Percentiles rank a stretch among this genome's conserved stretches.
Conservation (phyloP, 2,888 invertebrate species). For the Pilophorus perplexus region DNA sequence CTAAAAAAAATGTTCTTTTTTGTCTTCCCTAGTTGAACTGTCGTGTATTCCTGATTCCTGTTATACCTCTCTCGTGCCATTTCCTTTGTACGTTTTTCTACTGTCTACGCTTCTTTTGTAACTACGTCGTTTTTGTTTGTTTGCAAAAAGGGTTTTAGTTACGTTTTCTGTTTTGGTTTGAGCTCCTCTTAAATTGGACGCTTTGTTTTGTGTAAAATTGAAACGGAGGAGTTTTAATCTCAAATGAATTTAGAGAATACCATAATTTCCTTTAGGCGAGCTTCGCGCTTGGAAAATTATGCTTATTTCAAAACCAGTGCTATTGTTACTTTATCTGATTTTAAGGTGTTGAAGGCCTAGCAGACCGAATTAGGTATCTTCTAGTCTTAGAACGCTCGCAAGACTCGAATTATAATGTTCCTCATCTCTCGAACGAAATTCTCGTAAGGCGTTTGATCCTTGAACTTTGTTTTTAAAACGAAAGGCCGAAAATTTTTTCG, state of each 20-base stretch:
- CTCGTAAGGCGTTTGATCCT: too few species aligned
- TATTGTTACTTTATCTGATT: too few species aligned
- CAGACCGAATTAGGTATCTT: constrained; percentile 8
- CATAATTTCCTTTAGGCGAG: too few species aligned
- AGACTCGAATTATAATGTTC: constrained; percentile 15
- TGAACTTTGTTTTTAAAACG: too few species aligned
- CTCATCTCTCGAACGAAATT: too few species aligned
- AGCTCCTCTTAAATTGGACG: constrained; percentile 16
- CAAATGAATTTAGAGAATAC: too few species aligned
- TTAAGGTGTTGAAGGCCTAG: too few species aligned
- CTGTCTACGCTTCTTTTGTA: constrained; percentile 4
- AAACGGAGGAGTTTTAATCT: constrained; percentile 17
- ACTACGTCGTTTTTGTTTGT: constrained; percentile 35
- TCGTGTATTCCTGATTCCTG: too few species aligned
- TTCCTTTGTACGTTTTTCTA: constrained; percentile 1
- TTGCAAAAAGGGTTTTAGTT: constrained; percentile 38
- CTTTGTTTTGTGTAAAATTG: background rate
- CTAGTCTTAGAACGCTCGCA: constrained; percentile 17
- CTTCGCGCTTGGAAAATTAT: too few species aligned
- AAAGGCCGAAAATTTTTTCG: background rate
- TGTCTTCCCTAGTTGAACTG: too few species aligned
- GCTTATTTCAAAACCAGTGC: too few species aligned
- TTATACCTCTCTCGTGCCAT: constrained; percentile 14
- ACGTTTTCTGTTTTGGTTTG: constrained; percentile 1
- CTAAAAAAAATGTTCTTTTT: too few species aligned